Base-by-base conservation (phyloP, 1,140 invertebrate species). In the Drosophila baimaii region DNA sequence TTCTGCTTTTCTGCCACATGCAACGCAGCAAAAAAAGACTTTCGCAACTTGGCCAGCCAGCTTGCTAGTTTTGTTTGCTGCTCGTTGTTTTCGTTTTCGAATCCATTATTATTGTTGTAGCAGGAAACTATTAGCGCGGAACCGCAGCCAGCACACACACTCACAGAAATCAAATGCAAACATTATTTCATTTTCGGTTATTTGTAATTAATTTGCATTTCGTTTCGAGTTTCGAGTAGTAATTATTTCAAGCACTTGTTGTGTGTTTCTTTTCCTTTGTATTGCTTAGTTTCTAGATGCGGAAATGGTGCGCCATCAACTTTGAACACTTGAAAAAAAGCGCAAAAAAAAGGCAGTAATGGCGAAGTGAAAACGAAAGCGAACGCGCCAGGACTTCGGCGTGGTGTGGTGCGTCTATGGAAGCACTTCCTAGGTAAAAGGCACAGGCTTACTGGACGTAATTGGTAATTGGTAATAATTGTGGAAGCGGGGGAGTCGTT, bases 181-280 rank as follows among this genome's bases (percentile, higher is more conserved):
- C 35, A 39, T 33, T 63, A 55, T 44, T 75, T 56, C 19, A 25
- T 49, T 62, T 52, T 76, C 37, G 52, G 63, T 71, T 68, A 64
- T 77, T 72, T 62, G 58, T 68, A 79, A 86, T 79, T 86, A 59
- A 82, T 86, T 86, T 88, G 79, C 74, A 85, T 85, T 86, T 85
- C 47, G 51, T 75, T 75, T 81, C 75, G 46, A 68, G 52, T 79
- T 81, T 77, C 44, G 54, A 73, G 68, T 29, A 29, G 49, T 47
- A 66, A 71, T 83, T 79, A 68, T 46, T 70, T 54, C 46, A 21
- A 66, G 61, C 59, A 59, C 33, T 69, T 64, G n/a, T n/a, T n/a
- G 46, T 66, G 25, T 62, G 19, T 51, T 29, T 63, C 23, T 63
- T 43, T 54, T 33, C 21, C n/a, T 27, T 58, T 58, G 51, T 33